Conservation (phyloP, 2,797 vertebrate species). For the Avahi laniger region DNA sequence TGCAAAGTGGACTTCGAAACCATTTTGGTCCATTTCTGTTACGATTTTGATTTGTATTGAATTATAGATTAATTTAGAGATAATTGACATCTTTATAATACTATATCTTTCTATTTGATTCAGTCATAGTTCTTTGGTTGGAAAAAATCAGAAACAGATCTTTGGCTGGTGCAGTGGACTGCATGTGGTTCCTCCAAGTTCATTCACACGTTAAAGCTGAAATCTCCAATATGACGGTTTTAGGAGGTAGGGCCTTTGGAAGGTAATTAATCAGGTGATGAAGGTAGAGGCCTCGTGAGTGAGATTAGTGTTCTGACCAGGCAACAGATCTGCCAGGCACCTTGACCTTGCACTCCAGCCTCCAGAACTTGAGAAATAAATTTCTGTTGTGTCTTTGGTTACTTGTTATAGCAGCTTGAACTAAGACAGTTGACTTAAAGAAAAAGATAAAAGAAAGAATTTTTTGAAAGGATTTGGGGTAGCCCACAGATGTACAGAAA, state of each 20-base stretch:
- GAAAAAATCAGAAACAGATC: constrained; percentile 18
- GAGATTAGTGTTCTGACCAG: not conserved
- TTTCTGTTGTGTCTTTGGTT: not conserved
- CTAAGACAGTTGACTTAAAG: not conserved
- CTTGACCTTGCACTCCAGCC: not conserved
- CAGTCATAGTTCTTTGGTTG: not conserved
- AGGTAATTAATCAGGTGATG: too few relatives aligned
- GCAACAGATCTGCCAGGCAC: not conserved
- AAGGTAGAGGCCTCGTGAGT: not conserved
- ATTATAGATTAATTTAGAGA: constrained; percentile 9
- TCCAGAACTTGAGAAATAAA: not conserved
- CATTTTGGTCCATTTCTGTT: not conserved
- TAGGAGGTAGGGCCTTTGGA: too few relatives aligned
- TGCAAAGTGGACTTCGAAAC: not conserved
- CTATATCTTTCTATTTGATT: not conserved
- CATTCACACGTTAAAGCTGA: not conserved
- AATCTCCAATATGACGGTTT: not conserved
- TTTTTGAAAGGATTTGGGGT: not conserved
- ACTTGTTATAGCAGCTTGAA: not conserved
- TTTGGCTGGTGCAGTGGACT: not conserved
- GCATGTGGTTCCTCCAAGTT: not conserved
- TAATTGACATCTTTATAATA: not conserved
- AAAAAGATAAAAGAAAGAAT: not conserved
- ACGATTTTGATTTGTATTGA: not conserved
- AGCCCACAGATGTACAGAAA: not conserved